Base-by-base conservation (phyloP, 2,113 vertebrate species). In the Tricholaema leucomelas region DNA sequence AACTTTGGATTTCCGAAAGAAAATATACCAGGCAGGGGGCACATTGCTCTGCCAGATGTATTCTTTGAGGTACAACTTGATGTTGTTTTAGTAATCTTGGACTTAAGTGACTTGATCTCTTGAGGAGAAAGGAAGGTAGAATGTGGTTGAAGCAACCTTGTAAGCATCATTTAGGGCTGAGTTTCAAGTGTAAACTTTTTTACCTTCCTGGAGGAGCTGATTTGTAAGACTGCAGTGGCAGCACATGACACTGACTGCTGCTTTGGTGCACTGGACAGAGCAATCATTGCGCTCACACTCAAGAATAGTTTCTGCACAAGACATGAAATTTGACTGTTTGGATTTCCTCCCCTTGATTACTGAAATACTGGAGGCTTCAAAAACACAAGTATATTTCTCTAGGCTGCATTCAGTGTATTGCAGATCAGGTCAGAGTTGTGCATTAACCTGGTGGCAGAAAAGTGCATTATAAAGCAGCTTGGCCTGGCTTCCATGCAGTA, bases 181-280 rank as follows among this genome's bases (percentile, higher is more conserved):
- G 15, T 19, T 63, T 58, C 48, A 38, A 33, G 73, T 17, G 28
- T n/a, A 20, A 40, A 54, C 75, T 73, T 60, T 50, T 50, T 23
- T 84, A 55, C 40, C 19, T 31, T 52, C n/a, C 33, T 73, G 28
- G 33, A 50, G 72, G 14, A 76, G n/a, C 48, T 3, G 4, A 2
- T 38, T 6, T 8, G 2, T 6, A 14, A 25, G 78, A 9, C 3
- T 5, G 17, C 28, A 36, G 38, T 13, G 46, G 13, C 10, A 25
- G 55, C 14, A 33, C 10, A 3, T 2, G 10, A 30, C 6, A 1
- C 23, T 11, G 42, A 1, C 23, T 11, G 42, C 42, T 5, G 0
- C 35, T 50, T 10, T 4, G 12, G 6, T 40, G 52, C 25, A 2
- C 69, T 65, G 21, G 42, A 6, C 28, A 12, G 10, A n/a, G n/a